Conservation (phyloP, 1,140 invertebrate genomes). For the Tribolium castaneum region DNA sequence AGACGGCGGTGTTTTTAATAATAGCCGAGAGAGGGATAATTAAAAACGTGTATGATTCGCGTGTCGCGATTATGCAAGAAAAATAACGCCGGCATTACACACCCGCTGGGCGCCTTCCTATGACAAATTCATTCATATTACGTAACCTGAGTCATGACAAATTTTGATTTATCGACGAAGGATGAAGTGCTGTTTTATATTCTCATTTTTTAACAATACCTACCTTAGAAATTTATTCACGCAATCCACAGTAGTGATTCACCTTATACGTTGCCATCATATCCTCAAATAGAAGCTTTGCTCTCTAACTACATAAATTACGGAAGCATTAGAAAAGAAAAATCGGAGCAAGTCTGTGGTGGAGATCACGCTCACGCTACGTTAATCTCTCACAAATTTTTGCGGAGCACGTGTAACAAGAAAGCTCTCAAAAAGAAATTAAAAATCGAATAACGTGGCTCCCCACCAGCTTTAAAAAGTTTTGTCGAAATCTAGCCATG, state of each 20-base stretch:
- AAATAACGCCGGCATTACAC: not conserved
- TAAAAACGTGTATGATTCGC: constrained; percentile 10
- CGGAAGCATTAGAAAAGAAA: too few species aligned
- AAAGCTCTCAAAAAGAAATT: too few species aligned
- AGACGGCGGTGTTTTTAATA: not conserved
- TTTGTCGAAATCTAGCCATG: too few species aligned
- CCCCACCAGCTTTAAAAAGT: too few species aligned
- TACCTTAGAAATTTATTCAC: not conserved
- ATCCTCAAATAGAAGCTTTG: too few species aligned
- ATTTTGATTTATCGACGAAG: not conserved
- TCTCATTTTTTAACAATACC: not conserved
- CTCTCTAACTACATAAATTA: too few species aligned
- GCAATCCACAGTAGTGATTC: not conserved
- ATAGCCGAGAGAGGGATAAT: constrained; percentile 4
- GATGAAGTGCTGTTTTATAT: not conserved
- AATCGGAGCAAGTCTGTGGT: too few species aligned
- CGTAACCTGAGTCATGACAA: not conserved
- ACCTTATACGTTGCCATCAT: not conserved
- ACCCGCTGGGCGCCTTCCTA: not conserved
- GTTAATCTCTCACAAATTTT: too few species aligned
- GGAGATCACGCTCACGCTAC: too few species aligned
- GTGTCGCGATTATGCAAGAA: not conserved
- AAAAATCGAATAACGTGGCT: too few species aligned
- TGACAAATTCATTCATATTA: constrained; percentile 15
- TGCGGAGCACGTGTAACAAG: too few species aligned